Percentiles rank a stretch among this genome's conserved stretches.
Evolutionary conservation across 2,888 invertebrate species (phyloP).

Genomic region (Diplolepis rosae): DNA sequence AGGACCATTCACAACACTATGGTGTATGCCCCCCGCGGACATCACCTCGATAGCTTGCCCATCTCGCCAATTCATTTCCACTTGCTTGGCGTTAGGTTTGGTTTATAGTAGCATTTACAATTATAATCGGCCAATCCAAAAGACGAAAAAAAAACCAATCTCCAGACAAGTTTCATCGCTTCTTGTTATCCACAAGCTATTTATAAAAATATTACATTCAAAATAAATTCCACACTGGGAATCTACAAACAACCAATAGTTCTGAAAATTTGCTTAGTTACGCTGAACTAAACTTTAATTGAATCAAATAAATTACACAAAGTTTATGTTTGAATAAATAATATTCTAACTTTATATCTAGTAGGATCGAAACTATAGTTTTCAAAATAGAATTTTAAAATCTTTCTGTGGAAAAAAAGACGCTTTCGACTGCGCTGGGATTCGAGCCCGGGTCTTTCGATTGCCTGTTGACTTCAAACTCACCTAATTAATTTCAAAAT

Average conservation of each 20-base stretch:
- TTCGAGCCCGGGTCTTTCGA: no score
- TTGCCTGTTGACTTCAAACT: no score
- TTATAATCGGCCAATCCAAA: slow-evolving; percentile 63
- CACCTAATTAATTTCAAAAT: no score
- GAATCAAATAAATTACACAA: no score
- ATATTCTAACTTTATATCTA: no score
- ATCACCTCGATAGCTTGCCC: slow-evolving; percentile 46
- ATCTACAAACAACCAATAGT: not conserved
- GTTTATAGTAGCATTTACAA: slow-evolving; percentile 70
- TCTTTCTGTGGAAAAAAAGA: no score
- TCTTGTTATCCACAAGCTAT: not conserved
- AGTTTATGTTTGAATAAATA: no score
- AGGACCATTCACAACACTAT: slow-evolving; percentile 65
- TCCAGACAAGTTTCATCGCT: slow-evolving; percentile 15
- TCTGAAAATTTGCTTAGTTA: not conserved
- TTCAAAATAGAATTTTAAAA: no score
- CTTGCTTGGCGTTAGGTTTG: slow-evolving; percentile 55
- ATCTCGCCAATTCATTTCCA: slow-evolving; percentile 61
- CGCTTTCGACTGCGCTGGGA: no score
- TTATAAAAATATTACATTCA: slow-evolving; percentile 2
- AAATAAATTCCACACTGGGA: not conserved
- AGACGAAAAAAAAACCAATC: slow-evolving; percentile 23
- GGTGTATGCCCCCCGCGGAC: slow-evolving; percentile 61
- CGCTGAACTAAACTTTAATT: no score
- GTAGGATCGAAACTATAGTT: no score